phyloP scores from a whole-genome alignment of 2,797 vertebrate genomes.

The Acrossocheilus fasciatus region DNA sequence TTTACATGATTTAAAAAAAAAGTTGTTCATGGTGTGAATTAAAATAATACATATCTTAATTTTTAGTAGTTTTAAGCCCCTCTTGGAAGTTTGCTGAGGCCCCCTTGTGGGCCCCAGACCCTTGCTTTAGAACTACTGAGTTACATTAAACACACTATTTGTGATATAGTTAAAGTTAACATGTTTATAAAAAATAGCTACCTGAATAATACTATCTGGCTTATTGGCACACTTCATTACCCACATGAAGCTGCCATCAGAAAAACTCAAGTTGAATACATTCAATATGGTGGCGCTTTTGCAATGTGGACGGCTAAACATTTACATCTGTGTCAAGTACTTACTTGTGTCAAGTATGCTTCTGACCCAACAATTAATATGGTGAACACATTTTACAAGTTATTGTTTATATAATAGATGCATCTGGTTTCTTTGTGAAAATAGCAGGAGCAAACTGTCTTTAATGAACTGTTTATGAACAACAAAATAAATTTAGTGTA shows the following conservation, averaged over 20 bases:
- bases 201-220: not conserved
- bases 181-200: not conserved
- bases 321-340: not conserved
- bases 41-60: not conserved
- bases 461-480: slow-evolving; percentile 5
- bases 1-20: not conserved
- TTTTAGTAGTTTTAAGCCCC: not conserved
- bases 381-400: not conserved
- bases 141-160: not conserved
- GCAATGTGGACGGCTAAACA: not conserved
- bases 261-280: not conserved
- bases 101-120: not conserved
- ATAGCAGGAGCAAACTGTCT: not conserved
- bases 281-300: not conserved
- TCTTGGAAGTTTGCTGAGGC: not conserved
- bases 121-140: not conserved
- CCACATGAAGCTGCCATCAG: too few relatives aligned
- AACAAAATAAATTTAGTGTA: too few relatives aligned
- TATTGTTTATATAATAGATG: not conserved
- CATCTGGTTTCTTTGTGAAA: not conserved
- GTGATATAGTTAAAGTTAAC: not conserved
- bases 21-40: not conserved
- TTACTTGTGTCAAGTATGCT: not conserved
- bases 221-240: not conserved
- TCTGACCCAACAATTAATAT: not conserved